Evolutionary conservation across 2,888 invertebrate species (phyloP).

Genomic region (Tinea pellionella): DNA sequence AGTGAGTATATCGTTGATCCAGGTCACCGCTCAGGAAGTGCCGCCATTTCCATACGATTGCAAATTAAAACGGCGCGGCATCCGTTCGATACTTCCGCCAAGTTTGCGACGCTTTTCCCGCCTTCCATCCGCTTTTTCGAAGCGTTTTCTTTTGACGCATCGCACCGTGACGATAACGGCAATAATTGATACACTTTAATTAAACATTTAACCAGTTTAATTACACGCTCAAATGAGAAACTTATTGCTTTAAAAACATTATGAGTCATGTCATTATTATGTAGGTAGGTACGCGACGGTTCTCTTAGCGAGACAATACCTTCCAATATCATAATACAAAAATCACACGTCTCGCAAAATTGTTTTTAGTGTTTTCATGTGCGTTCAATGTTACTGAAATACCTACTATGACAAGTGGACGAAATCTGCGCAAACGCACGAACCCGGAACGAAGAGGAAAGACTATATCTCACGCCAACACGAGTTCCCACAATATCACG

Average conservation of each 20-base stretch:
- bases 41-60: slow-evolving; percentile 46
- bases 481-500: slow-evolving; percentile 3
- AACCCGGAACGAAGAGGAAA: slow-evolving; percentile 14
- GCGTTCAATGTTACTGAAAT: not conserved
- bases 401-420: slow-evolving; percentile 4
- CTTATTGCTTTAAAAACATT: not conserved
- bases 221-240: not conserved
- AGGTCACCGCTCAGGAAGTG: slow-evolving; percentile 38
- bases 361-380: not conserved
- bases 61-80: slow-evolving; percentile 43
- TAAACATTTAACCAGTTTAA: not conserved
- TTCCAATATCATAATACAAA: not conserved
- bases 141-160: slow-evolving; percentile 10
- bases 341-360: not conserved
- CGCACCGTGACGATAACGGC: slow-evolving; percentile 7
- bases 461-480: slow-evolving; percentile 13
- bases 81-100: slow-evolving; percentile 42
- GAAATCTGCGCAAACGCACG: slow-evolving; percentile 4
- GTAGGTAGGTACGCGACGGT: too few relatives aligned
- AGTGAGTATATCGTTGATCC: slow-evolving; percentile 18
- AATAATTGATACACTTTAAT: not conserved
- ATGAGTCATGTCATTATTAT: not conserved
- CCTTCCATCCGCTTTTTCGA: slow-evolving; percentile 16
- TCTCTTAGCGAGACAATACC: not conserved
- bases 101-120: slow-evolving; percentile 31